Evolutionary conservation across 2,113 vertebrate species (phyloP).

Genomic region (Callipepla californica): DNA sequence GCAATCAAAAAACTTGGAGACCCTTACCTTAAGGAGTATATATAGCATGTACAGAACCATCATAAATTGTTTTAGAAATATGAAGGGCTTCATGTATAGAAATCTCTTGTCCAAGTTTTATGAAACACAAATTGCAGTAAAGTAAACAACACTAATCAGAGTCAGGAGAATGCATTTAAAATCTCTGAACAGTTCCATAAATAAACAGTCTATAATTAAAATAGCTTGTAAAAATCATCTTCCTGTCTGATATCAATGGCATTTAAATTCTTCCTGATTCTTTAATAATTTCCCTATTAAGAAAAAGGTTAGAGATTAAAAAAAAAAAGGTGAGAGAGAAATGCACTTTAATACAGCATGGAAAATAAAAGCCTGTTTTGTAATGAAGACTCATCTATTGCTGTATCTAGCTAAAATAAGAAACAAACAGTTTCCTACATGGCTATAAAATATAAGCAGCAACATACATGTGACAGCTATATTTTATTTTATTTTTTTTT

Average conservation of each 20-base stretch:
- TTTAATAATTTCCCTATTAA: conserved; percentile 7
- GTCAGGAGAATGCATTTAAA: not conserved
- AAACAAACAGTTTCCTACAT: conserved; percentile 6
- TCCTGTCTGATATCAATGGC: not conserved
- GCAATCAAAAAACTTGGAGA: not conserved
- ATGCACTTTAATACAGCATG: not conserved
- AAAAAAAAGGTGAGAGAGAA: not conserved
- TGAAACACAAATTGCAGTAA: not conserved
- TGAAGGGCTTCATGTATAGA: not conserved
- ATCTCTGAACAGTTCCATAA: conserved; percentile 6
- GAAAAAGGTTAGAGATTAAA: conserved; percentile 32
- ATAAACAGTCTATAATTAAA: conserved; percentile 33
- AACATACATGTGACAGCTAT: not conserved
- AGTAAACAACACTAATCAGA: not conserved
- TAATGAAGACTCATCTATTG: not conserved
- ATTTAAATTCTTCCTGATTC: conserved; percentile 18
- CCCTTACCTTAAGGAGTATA: not conserved
- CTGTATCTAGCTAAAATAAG: conserved; percentile 1
- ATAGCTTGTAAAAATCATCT: conserved; percentile 5
- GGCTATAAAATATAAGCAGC: conserved; percentile 8
- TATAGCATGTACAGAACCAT: not conserved
- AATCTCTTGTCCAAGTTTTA: not conserved
- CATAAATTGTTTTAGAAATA: not conserved
- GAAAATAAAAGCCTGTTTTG: conserved; percentile 18
- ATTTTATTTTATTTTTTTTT: conserved; percentile 50